Conservation (phyloP, 2,888 invertebrate genomes). For the Coelogynopora nodosa region DNA sequence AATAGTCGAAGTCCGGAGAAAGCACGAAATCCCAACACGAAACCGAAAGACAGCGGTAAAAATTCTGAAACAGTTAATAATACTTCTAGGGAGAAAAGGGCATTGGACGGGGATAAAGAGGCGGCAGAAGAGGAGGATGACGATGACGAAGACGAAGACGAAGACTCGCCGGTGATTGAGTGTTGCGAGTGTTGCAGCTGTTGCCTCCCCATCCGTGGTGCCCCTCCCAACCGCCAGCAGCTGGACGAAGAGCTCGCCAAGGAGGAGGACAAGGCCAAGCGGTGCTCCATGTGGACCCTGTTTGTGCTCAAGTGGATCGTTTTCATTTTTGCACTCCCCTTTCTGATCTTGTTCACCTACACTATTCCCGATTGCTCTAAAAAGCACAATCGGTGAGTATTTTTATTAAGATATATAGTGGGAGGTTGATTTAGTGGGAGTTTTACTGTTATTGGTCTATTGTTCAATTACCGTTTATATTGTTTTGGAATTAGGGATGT, state of each 20-base stretch:
- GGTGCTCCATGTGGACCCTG: constrained; percentile 12
- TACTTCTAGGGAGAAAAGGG: too few species aligned
- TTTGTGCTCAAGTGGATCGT: constrained; percentile 42
- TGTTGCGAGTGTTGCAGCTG: constrained; percentile 37
- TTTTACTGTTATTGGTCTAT: too few species aligned
- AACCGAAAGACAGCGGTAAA: too few species aligned
- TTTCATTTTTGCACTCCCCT: constrained; percentile 43
- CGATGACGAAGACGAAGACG: constrained; percentile 40
- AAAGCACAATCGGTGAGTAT: constrained; percentile 41
- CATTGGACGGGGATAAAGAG: neutral
- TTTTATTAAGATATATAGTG: too few species aligned
- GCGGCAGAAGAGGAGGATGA: too few species aligned
- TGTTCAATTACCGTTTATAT: too few species aligned
- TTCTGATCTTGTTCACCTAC: constrained; percentile 38
- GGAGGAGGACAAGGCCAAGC: neutral
- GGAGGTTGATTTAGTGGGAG: too few species aligned
- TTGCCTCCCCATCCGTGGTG: constrained; percentile 43
- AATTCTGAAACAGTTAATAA: too few species aligned
- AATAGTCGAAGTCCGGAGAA: too few species aligned
- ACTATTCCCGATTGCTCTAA: constrained; percentile 43
- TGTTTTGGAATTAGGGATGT: too few species aligned
- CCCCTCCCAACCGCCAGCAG: constrained; percentile 38
- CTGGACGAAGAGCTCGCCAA: neutral
- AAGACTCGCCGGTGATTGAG: constrained; percentile 26
- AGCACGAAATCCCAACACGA: too few species aligned